These are phyloP conservation scores for Silvanus unidentatus DNA, from an alignment of 2,888 invertebrate species.

Conservation along the genomic window DNA sequence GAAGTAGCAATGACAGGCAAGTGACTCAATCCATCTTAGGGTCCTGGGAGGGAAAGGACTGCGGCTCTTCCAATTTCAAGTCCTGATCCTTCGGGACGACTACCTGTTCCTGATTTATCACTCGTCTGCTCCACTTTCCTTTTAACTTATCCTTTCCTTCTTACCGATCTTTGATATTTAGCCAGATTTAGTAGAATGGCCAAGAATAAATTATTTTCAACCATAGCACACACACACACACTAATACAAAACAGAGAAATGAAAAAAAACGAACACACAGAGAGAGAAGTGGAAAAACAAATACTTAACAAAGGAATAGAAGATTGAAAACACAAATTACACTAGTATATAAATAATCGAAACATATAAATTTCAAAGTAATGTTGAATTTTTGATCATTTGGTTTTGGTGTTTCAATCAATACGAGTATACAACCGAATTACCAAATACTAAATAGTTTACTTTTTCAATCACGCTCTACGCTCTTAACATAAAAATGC, in stretches of 20 bases:
- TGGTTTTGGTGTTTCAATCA: too few species aligned
- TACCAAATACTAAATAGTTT: too few species aligned
- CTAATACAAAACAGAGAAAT: conserved; percentile 13
- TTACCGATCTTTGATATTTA: conserved; percentile 46
- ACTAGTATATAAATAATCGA: too few species aligned
- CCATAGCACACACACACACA: conserved; percentile 13
- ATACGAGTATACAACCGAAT: too few species aligned
- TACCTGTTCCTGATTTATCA: conserved; percentile 48
- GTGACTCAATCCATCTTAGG: conserved; percentile 42
- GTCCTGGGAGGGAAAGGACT: conserved; percentile 38
- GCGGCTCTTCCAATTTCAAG: conserved; percentile 42
- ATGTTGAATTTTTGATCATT: too few species aligned
- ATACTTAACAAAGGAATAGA: too few species aligned
- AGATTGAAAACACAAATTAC: conserved; percentile 18
- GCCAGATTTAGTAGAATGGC: conserved; percentile 43
- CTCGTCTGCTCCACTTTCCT: conserved; percentile 45
- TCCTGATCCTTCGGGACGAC: conserved; percentile 42
- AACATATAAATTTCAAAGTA: too few species aligned
- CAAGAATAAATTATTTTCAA: conserved; percentile 42
- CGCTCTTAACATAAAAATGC: neutral
- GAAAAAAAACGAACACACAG: neutral
- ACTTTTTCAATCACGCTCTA: neutral
- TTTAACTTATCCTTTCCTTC: conserved; percentile 42
- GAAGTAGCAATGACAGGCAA: conserved; percentile 35
- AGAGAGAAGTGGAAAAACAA: conserved; percentile 1